phyloP scores from a whole-genome alignment of 2,888 invertebrate species.

The Heliconius aoede region DNA sequence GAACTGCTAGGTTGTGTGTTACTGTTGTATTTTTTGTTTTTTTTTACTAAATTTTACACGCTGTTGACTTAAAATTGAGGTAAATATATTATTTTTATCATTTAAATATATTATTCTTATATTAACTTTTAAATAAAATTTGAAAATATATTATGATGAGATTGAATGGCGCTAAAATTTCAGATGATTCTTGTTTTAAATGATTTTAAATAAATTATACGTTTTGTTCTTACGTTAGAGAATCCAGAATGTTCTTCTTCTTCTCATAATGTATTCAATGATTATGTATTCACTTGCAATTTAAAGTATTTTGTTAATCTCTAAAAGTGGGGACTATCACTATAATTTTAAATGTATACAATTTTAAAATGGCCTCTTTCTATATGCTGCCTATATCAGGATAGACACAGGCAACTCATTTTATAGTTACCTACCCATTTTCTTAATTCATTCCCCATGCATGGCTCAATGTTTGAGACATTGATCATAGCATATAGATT shows the following conservation, averaged over 20 bases:
- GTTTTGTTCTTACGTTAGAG: no score
- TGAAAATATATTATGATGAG: slow-evolving; percentile 21
- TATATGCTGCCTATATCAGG: neutral
- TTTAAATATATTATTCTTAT: slow-evolving; percentile 23
- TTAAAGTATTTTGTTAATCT: neutral
- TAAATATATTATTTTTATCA: slow-evolving; percentile 51
- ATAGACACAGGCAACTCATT: no score
- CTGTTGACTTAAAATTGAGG: slow-evolving; percentile 71
- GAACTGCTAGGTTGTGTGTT: slow-evolving; percentile 71
- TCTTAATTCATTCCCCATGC: no score
- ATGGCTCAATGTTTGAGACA: neutral
- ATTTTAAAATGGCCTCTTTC: neutral
- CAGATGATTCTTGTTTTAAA: neutral
- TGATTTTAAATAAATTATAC: neutral
- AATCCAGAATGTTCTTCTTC: neutral
- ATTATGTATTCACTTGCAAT: neutral
- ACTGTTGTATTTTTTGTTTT: slow-evolving; percentile 67
- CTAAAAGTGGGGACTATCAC: neutral
- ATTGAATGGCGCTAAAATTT: neutral
- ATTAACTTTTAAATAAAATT: slow-evolving; percentile 37
- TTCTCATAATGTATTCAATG: neutral
- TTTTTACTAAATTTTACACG: slow-evolving; percentile 66
- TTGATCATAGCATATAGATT: no score
- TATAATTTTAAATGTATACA: neutral
- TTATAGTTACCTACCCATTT: no score